Base-by-base conservation (phyloP, 1,140 invertebrate species). In the Temnothorax longispinosus region DNA sequence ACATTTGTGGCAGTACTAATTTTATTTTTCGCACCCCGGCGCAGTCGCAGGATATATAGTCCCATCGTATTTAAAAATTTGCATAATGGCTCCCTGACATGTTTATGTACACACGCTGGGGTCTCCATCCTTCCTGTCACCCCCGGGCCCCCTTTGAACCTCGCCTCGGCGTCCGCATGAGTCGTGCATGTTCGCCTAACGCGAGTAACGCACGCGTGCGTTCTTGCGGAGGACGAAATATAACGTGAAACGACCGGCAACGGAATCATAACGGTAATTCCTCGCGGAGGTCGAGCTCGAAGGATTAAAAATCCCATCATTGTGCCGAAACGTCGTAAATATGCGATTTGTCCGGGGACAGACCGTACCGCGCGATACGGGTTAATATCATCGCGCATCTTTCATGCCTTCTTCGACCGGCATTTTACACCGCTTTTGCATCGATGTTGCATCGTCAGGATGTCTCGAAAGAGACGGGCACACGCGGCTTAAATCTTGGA, bases 51-150 rank as follows among this genome's bases (percentile, higher is more conserved):
- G 88, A 93, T 93, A 91, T 93, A 94, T 91, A 91, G 92, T 89
- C 92, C 86, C 89, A 91, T 92, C 93, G 93, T 94, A 94, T 94
- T 94, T 93, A 94, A 94, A 94, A 95, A 94, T 94, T 95, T 94
- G 93, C 94, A 95, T 95, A 95, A 95, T 94, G 93, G 93, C 88
- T 90, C 78, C 88, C 88, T 93, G 93, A 94, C 93, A 94, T 95
- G 94, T 95, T 95, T 95, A 94, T 95, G 94, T 93, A 94, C 93
- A 93, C 92, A 93, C 89, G 62, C 69, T 67, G 69, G 50, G 50
- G 52, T 88, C 81, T 88, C 85, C 58, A 78, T 58, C 35, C 44
- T 77, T 44, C 64, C 67, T 69, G 18, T 67, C 38, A 54, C 76
- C 72, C 74, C 41, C n/a, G 67, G 21, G 35, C 35, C 52, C 60